These are phyloP conservation scores for Myiotriccus ornatus DNA, from an alignment of 2,797 vertebrate species.

Conservation along the genomic window DNA sequence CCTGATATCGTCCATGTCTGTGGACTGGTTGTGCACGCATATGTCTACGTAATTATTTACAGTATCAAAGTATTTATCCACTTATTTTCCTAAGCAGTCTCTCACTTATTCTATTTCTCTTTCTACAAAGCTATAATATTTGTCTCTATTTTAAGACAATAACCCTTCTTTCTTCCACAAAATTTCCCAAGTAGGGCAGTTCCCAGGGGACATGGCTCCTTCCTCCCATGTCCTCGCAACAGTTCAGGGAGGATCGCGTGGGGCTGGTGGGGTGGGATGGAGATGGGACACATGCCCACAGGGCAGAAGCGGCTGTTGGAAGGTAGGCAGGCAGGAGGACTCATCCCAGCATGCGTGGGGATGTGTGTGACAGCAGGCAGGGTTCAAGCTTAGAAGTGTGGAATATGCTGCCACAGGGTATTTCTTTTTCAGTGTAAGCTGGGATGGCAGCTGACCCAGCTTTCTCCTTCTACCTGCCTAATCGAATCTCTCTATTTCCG, in stretches of 20 bases:
- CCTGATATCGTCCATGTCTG: background rate
- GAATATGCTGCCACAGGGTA: constrained; percentile 61
- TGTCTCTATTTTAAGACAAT: constrained; percentile 51
- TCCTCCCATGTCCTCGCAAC: background rate
- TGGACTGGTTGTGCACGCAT: background rate
- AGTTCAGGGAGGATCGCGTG: fast-evolving
- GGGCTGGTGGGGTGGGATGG: background rate
- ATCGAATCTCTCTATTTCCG: constrained; percentile 11
- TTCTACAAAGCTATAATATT: constrained; percentile 24
- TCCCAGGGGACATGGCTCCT: constrained; percentile 9
- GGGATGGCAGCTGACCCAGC: constrained; percentile 70
- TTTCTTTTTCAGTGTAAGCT: constrained; percentile 39
- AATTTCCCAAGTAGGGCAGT: constrained; percentile 45
- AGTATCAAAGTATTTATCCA: constrained; percentile 2
- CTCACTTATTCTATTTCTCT: constrained; percentile 17
- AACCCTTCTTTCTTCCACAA: background rate
- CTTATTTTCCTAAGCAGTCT: constrained; percentile 14
- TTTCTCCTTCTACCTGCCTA: constrained; percentile 73
- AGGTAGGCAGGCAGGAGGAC: background rate
- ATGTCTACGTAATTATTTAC: constrained; percentile 4
- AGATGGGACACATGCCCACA: background rate
- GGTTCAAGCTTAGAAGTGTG: constrained; percentile 30
- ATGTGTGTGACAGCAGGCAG: background rate
- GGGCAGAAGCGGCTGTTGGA: background rate
- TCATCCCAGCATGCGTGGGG: fast-evolving